Conservation (phyloP, 2,888 invertebrate species). For the Clepsis dumicolana region DNA sequence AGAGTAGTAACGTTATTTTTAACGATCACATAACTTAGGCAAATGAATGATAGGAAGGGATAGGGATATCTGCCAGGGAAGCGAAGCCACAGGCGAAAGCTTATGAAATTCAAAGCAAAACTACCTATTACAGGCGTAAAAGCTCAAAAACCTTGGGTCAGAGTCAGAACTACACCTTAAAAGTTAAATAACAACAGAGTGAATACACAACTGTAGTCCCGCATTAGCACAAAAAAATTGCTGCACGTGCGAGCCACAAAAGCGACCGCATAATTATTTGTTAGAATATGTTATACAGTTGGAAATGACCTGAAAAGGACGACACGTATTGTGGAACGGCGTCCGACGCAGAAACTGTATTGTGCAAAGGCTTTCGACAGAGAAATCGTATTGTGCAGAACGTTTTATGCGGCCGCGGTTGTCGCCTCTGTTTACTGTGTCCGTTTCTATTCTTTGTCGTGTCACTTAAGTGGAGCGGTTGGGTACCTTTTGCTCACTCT, state of each 20-base stretch:
- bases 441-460: conserved; percentile 68
- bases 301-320: conserved; percentile 82
- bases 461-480: conserved; percentile 61
- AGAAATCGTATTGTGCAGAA: conserved; percentile 75
- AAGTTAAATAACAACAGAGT: background rate
- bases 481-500: conserved; percentile 47
- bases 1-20: too few relatives aligned
- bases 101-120: too few relatives aligned
- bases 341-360: conserved; percentile 55
- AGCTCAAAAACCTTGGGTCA: too few relatives aligned
- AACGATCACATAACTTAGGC: too few relatives aligned
- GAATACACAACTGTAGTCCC: background rate
- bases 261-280: conserved; percentile 62
- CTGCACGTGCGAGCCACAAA: conserved; percentile 8
- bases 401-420: conserved; percentile 70
- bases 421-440: conserved; percentile 63
- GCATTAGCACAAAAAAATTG: conserved; percentile 6
- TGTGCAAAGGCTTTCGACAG: conserved; percentile 47
- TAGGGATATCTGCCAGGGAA: too few relatives aligned
- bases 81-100: too few relatives aligned
- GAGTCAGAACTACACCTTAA: too few relatives aligned
- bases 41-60: too few relatives aligned
- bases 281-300: conserved; percentile 69
- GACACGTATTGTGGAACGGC: conserved; percentile 72
- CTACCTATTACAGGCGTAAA: too few relatives aligned